These are phyloP conservation scores for Parazoanthus darwini DNA, from an alignment of 92 coral and sea anemone species.

Conservation along the genomic window DNA sequence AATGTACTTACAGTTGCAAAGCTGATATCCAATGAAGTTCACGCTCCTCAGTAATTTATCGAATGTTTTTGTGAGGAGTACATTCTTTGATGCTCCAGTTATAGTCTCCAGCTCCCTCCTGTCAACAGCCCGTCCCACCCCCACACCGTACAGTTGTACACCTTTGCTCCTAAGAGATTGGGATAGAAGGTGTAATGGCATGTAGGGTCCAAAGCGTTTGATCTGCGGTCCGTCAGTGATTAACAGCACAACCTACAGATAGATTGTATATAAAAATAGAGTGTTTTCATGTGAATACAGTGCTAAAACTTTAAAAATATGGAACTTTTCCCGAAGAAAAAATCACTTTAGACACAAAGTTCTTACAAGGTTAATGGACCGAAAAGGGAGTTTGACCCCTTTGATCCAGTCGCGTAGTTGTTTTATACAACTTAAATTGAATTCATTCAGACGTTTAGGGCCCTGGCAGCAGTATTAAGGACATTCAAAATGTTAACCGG, in stretches of 20 bases:
- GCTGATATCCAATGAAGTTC: neutral
- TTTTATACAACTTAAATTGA: too few species aligned
- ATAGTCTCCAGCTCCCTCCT: slow-evolving; percentile 11
- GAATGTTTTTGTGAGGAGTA: neutral
- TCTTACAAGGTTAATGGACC: neutral
- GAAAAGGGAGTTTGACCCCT: too few species aligned
- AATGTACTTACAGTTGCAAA: neutral
- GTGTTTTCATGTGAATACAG: neutral
- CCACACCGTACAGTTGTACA: slow-evolving; percentile 34
- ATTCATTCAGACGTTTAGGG: too few species aligned
- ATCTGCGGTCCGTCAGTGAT: slow-evolving; percentile 29
- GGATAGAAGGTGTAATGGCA: neutral
- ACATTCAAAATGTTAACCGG: too few species aligned
- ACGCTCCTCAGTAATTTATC: neutral
- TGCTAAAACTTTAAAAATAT: neutral
- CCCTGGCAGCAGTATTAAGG: too few species aligned
- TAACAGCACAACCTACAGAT: neutral
- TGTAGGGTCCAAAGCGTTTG: neutral
- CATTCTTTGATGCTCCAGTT: neutral
- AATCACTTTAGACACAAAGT: too few species aligned
- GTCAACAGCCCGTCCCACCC: slow-evolving; percentile 24
- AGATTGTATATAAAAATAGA: neutral
- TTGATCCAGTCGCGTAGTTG: too few species aligned
- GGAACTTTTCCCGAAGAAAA: neutral
- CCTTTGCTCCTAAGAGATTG: slow-evolving; percentile 19